Conservation (phyloP, 1,140 invertebrate species). For the Hylaeus anthracinus region DNA sequence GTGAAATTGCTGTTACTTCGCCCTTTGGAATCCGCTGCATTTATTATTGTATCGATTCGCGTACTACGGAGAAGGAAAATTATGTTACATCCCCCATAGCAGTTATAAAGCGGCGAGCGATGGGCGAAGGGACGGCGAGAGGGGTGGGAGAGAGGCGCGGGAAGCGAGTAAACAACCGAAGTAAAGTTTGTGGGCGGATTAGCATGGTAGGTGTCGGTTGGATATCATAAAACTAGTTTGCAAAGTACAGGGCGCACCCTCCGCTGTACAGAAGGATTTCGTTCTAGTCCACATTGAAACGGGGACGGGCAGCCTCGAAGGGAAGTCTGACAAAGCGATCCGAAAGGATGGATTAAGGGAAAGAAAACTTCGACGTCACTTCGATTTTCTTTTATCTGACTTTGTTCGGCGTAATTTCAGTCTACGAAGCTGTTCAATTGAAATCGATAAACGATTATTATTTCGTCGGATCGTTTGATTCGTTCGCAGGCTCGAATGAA, state of each 20-base stretch:
- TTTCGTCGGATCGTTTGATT: not conserved
- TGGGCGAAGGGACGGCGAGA: slow-evolving; percentile 26
- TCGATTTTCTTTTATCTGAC: slow-evolving; percentile 32
- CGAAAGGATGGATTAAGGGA: slow-evolving; percentile 39
- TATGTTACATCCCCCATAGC: slow-evolving; percentile 33
- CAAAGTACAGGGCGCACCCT: slow-evolving; percentile 51
- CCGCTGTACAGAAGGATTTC: slow-evolving; percentile 32
- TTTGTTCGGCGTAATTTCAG: slow-evolving; percentile 3
- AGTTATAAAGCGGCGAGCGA: slow-evolving; percentile 27
- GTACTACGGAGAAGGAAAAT: slow-evolving; percentile 29
- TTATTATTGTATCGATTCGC: slow-evolving; percentile 48
- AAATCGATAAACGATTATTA: slow-evolving; percentile 20
- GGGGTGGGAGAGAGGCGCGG: not conserved
- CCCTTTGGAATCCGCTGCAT: slow-evolving; percentile 33
- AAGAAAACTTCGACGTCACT: slow-evolving; percentile 31
- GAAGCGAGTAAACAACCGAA: slow-evolving; percentile 52
- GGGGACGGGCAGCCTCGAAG: slow-evolving; percentile 15
- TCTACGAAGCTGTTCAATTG: slow-evolving; percentile 29
- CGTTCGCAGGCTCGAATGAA: not conserved
- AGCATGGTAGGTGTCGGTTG: slow-evolving; percentile 67
- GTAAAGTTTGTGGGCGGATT: slow-evolving; percentile 68
- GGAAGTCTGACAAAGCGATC: slow-evolving; percentile 5
- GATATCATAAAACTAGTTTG: slow-evolving; percentile 72
- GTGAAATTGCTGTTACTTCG: slow-evolving; percentile 43
- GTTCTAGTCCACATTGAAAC: slow-evolving; percentile 20